These are phyloP conservation scores for Digitonthophagus gazella DNA, from an alignment of 2,888 invertebrate species.

Conservation along the genomic window DNA sequence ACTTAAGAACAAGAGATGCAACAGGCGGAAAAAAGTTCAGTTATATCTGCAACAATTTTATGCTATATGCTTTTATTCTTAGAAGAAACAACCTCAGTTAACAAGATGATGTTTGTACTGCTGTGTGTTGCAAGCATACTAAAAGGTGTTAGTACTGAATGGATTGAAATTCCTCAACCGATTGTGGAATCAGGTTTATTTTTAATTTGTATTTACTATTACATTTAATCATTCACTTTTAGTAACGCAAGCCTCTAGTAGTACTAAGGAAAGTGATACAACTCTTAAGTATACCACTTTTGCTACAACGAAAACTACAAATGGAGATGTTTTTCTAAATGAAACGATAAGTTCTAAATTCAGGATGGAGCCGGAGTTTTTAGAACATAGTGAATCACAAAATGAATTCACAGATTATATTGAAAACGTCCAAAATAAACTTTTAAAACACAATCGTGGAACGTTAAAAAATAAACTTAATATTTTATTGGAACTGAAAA, in stretches of 20 bases:
- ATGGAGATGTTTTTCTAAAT: background rate
- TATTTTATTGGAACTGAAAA: constrained; percentile 59
- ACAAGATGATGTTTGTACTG: background rate
- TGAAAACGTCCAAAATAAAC: constrained; percentile 42
- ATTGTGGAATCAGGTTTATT: background rate
- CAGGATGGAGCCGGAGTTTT: background rate
- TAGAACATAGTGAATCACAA: background rate
- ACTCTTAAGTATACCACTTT: background rate
- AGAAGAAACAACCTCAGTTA: background rate
- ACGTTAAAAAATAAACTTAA: constrained; percentile 55
- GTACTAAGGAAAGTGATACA: too few relatives aligned
- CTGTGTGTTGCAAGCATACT: background rate
- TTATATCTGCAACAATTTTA: background rate
- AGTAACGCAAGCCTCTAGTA: background rate
- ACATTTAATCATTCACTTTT: background rate
- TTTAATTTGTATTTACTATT: background rate
- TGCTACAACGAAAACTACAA: background rate
- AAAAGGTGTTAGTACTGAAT: background rate
- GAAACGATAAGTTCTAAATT: background rate
- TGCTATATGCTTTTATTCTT: background rate
- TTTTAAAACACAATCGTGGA: constrained; percentile 48
- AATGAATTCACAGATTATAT: constrained; percentile 37
- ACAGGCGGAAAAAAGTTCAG: background rate
- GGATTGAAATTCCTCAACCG: background rate
- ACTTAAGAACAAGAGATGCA: background rate